Evolutionary conservation across 2,888 invertebrate genomes (phyloP), one percentile per base, ranked within the genome.

Genomic region (Lapara coniferarum): DNA sequence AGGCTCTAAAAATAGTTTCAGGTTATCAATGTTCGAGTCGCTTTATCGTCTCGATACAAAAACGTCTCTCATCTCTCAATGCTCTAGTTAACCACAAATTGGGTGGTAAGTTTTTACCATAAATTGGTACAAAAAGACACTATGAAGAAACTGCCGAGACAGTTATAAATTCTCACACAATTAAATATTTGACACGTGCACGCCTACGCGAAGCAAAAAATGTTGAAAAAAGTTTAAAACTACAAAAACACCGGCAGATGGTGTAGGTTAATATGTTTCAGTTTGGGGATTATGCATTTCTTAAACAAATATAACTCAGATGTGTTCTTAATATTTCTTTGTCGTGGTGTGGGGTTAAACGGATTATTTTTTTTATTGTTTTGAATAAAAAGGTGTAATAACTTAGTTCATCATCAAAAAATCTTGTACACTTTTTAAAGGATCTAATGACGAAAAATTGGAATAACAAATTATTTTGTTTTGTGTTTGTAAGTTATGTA

Each of bases 181-280:
- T 88, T 87, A 88, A 78, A 77, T 76, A 75, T 80, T 78, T 84
- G 87, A 85, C 87, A 86, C 81, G 79, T 86, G 85, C 56, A 66
- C 69, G 71, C 66, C 72, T 71, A 57, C 71, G 37, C 56, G 58
- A 68, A 70, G 74, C 73, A 79, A 80, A 80, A 77, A 77, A 68
- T 72, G 51, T 59, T 69, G 44, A 74, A 75, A 77, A 78, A 79
- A 74, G 66, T 66, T 66, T 71, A 75, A 77, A 78, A 77, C 74
- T 67, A 53, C 69, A 68, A 58, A 67, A 67, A 76, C 13, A 69
- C 67, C 67, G 67, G 74, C 84, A 84, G 79, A 78, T 84, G 84
- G 75, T 76, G n/a, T 67, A 67, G 66, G 69, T 51, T 51, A 71
- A 72, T 66, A 69, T 72, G 74, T 73, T 57, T 66, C 57, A 67